Evolutionary conservation across 2,797 vertebrate species (phyloP), one percentile per base, ranked within the genome.

Genomic region (Megaceryle alcyon): DNA sequence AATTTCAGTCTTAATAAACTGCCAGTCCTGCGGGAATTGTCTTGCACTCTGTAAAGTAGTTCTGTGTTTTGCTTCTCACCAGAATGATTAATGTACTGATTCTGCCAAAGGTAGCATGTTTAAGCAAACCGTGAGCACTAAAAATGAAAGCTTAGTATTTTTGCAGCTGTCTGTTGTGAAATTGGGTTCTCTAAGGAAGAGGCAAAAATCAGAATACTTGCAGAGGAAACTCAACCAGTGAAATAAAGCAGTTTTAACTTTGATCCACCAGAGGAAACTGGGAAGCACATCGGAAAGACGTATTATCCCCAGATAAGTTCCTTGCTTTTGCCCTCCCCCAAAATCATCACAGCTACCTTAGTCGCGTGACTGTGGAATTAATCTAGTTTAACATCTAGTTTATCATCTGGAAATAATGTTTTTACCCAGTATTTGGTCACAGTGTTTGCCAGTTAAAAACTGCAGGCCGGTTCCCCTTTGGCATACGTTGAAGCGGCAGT

Each of bases 81-180:
- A 59, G 83, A n/a, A 46, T 88, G 93, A 93, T 94, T 85, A 88
- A 90, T 84, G 86, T 73, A 29, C 88, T 53, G 46, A 26, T 33
- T 51, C 85, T 88, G 60, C 86, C 72, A 43, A 18, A 70, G 86
- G 90, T 43, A 88, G 64, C 1, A 0, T 44, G 82, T 48, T 92
- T 39, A 73, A 93, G 66, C 35, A 37, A 82, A 86, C 72, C 0
- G 13, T 86, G 60, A 94, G 93, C 75, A 60, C 43, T 88, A 82
- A 90, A 94, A 93, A 44, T 66, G 60, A 95, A 79, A 95, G 26
- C 61, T 90, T 69, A 3, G 71, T 65, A 6, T n/a, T 92, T 88
- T 63, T 88, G 91, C 87, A 90, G 76, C 87, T 95, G 82, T 80
- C n/a, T n/a, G 4, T 14, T 0, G 22, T 75, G 77, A 63, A 94